Conservation (phyloP, 2,888 invertebrate genomes). For the Himalopsyche japonica region DNA sequence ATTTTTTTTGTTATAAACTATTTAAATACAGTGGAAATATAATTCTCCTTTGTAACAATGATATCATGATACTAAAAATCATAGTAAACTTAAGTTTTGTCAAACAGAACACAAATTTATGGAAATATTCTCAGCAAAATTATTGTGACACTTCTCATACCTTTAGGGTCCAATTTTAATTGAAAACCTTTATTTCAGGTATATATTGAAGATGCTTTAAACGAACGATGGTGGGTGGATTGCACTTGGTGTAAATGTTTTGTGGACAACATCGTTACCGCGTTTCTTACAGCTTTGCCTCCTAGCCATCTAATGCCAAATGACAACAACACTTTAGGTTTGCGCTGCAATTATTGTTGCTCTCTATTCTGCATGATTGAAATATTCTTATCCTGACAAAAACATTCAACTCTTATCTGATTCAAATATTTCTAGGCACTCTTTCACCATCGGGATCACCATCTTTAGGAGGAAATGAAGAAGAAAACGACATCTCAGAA, state of each 20-base stretch:
- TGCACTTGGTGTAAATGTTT: constrained; percentile 87
- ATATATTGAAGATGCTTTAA: constrained; percentile 92
- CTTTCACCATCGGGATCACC: constrained; percentile 60
- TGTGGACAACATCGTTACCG: constrained; percentile 87
- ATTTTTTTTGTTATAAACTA: too few species aligned
- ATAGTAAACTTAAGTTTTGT: not conserved
- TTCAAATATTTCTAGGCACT: constrained; percentile 48
- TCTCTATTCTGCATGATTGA: not conserved
- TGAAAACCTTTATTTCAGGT: constrained; percentile 55
- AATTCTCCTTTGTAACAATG: too few species aligned
- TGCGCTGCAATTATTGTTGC: constrained; percentile 15
- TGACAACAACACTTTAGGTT: constrained; percentile 57
- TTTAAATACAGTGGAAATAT: too few species aligned
- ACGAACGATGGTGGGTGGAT: constrained; percentile 94
- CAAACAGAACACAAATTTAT: not conserved
- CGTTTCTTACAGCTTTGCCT: constrained; percentile 79
- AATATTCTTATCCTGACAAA: not conserved
- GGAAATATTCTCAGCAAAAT: not conserved
- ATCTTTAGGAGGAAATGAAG: constrained; percentile 58
- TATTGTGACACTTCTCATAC: not conserved
- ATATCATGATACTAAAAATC: not conserved
- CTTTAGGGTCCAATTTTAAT: too few species aligned
- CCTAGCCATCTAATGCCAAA: constrained; percentile 70
- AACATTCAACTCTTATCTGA: not conserved
- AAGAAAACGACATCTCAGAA: constrained; percentile 64